Percentiles rank a stretch among this genome's conserved stretches.
phyloP scores from a whole-genome alignment of 2,113 vertebrate genomes.

The Sterrhoptilus dennistouni region DNA sequence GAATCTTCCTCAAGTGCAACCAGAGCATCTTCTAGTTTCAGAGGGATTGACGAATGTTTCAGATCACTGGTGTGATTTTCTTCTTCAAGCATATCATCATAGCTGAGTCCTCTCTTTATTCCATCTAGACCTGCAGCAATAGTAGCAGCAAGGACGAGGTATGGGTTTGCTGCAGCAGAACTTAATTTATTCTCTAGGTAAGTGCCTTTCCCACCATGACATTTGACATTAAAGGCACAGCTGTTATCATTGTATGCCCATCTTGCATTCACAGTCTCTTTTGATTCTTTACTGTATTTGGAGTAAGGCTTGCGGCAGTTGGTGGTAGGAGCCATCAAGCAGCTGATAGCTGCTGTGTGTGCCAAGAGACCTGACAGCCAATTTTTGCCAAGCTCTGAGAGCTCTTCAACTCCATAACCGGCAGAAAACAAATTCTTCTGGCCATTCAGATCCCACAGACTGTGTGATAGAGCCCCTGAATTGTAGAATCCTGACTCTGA shows the following conservation, averaged over 20 bases:
- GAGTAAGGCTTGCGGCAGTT: conserved; percentile 82
- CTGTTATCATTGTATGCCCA: conserved; percentile 90
- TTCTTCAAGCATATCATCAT: conserved; percentile 62
- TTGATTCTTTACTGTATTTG: conserved; percentile 80
- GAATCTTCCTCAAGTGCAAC: conserved; percentile 80
- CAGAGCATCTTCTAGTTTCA: conserved; percentile 89
- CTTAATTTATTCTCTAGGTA: conserved; percentile 89
- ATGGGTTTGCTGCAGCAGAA: conserved; percentile 90
- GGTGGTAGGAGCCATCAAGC: conserved; percentile 85
- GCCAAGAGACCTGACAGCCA: conserved; percentile 88
- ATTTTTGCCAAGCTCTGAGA: conserved; percentile 82
- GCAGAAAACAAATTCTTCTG: conserved; percentile 82
- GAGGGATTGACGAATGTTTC: conserved; percentile 75
- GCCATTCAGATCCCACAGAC: conserved; percentile 84
- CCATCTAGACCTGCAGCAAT: conserved; percentile 91
- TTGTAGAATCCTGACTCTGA: conserved; percentile 85
- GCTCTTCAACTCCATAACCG: conserved; percentile 56
- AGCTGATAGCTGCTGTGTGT: conserved; percentile 90
- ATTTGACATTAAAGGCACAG: conserved; percentile 88
- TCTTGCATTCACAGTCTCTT: conserved; percentile 77
- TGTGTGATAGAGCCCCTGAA: conserved; percentile 85
- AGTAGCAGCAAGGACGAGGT: conserved; percentile 88
- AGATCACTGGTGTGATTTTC: conserved; percentile 47
- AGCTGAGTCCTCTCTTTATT: conserved; percentile 73
- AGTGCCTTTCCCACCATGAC: conserved; percentile 81